A percentile compares a stretch with the other conserved stretches of the same genome.
Evolutionary conservation across 2,888 invertebrate genomes (phyloP).

Genomic region (Eupsilia transversa): DNA sequence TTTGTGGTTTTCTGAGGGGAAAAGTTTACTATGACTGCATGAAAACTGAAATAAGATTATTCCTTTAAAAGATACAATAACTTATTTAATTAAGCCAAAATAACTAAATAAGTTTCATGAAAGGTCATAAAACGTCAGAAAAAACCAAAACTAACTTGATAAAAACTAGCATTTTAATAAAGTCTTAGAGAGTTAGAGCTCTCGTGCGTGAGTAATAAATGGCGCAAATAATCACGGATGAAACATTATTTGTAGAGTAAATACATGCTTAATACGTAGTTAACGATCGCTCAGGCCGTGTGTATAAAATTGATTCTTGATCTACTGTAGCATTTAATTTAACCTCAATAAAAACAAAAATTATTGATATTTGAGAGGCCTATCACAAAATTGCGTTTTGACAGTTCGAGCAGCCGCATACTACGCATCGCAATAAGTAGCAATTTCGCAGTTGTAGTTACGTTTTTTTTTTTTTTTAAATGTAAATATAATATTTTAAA

Average conservation of each 20-base stretch:
- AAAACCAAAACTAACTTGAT: not conserved
- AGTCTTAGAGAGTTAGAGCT: not conserved
- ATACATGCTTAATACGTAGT: not conserved
- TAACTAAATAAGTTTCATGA: not conserved
- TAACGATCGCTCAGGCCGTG: not conserved
- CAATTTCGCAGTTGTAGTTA: too few species aligned
- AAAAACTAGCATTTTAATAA: not conserved
- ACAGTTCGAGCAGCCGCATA: too few species aligned
- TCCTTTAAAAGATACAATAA: not conserved
- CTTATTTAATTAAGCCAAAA: not conserved
- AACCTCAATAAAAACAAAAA: not conserved
- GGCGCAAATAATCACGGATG: slow-evolving; percentile 25
- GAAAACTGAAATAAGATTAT: not conserved
- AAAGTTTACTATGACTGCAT: not conserved
- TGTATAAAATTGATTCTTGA: slow-evolving; percentile 6
- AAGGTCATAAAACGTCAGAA: too few species aligned
- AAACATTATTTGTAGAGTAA: slow-evolving; percentile 15
- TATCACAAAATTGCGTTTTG: too few species aligned
- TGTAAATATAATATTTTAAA: too few species aligned
- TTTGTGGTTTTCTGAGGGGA: not conserved
- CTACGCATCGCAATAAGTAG: too few species aligned
- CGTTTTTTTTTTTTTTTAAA: too few species aligned
- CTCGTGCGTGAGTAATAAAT: slow-evolving; percentile 21
- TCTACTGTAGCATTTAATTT: slow-evolving; percentile 2
- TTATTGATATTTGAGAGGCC: not conserved